Base-by-base conservation (phyloP, 2,113 vertebrate species). In the Parus major region DNA sequence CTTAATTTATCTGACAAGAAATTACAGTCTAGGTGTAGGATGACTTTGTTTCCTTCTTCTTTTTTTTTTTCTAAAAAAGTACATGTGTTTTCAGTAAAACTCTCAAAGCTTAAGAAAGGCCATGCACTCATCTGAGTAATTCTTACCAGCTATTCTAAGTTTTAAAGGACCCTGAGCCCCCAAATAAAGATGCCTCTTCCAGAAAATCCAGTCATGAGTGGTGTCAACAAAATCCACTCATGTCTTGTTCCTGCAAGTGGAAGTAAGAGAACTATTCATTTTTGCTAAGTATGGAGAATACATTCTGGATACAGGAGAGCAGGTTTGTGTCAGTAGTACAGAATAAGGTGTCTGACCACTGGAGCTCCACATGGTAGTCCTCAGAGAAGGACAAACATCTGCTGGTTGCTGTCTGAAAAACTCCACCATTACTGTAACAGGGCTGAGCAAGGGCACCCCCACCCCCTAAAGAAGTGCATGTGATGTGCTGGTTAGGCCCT, bases 81-180 rank as follows among this genome's bases (percentile, higher is more conserved):
- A 8, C 5, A 8, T 52, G 6, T 65, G 8, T 82, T 87, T 87
- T 72, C 65, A 69, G 41, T 84, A 65, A 49, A 82, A 18, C 11
- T 57, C 39, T 78, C 27, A 36, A 86, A 66, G 41, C 49, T 46
- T 80, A 42, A 72, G 35, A 28, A 82, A 29, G 29, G 14, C 31
- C 0, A 0, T 49, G 65, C 27, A 60, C 31, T 12, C 2, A 0
- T 55, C 72, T 86, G 35, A 13, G 13, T 75, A 39, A 56, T 65
- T 79, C 24, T 47, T 66, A 41, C 8, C 16, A 86, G 29, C 35
- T 82, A 3, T 70, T 71, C 42, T 59, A 42, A 44, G 8, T 44
- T 77, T 8, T 39, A 36, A 77, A 69, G 50, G 44, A 79, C n/a
- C 8, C 22, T 23, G 5, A 53, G 18, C 5, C 18, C 39, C 39